Evolutionary conservation across 1,140 invertebrate genomes (phyloP), one percentile per base, ranked within the genome.

Genomic region (Drosophila rhopaloa): DNA sequence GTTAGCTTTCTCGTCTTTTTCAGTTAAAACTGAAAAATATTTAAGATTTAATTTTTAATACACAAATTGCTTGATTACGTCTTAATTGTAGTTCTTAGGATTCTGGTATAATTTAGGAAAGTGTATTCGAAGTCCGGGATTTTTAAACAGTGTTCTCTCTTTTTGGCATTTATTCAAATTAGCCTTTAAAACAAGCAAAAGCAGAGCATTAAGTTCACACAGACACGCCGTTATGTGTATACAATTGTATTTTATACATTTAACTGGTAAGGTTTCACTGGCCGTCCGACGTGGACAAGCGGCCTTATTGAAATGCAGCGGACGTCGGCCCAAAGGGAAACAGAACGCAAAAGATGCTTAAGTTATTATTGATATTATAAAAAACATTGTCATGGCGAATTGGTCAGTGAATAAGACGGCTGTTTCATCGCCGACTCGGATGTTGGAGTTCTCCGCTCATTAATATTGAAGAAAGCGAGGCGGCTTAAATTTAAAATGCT

Each of bases 321-420:
- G 32, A 53, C 59, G 53, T 58, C 53, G 32, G 24, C 19, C 19
- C 62, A 43, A 79, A 68, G 55, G 47, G 62, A 50, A 67, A 44
- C 62, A 54, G 46, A 66, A 75, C 41, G 53, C 40, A 32, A 66
- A 76, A 76, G 73, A 75, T 76, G 56, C 74, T 77, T 77, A 77
- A 79, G 66, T 82, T 86, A 88, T 86, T 88, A 86, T 88, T 82
- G 70, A 78, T 65, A 72, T 76, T 73, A 48, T 75, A 75, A 47
- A 51, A 57, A 76, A 65, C 54, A 60, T 63, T 47, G 50, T 48
- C 43, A 63, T 59, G 48, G 59, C 47, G 41, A 76, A 63, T 74
- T 72, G 80, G 62, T 43, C 58, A 76, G 54, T 40, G 38, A 51
- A 77, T 70, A 56, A 65, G 54, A 57, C 41, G 32, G n/a, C 35